Percentiles rank a stretch among this genome's conserved stretches.
These are phyloP conservation scores for Drosophila kuntzei DNA, from an alignment of 2,888 invertebrate genomes.

Conservation along the genomic window DNA sequence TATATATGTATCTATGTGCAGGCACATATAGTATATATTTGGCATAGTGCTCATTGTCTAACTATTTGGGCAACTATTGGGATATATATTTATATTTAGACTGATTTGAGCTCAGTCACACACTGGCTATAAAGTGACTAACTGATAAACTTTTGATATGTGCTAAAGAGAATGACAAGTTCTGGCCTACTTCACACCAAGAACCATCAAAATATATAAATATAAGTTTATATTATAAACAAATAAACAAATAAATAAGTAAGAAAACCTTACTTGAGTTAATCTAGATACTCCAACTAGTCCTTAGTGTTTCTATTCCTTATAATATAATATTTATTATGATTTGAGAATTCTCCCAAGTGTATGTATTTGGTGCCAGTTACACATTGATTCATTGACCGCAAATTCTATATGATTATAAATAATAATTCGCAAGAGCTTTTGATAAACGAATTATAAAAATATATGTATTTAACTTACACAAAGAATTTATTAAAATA, in stretches of 20 bases:
- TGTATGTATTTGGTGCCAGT: not conserved
- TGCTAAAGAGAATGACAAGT: constrained; percentile 1
- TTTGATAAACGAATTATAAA: not conserved
- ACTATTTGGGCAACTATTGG: constrained; percentile 10
- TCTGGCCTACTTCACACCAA: not conserved
- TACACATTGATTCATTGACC: not conserved
- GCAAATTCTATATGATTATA: not conserved
- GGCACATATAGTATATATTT: not conserved
- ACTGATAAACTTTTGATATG: constrained; percentile 5
- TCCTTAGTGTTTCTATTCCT: not conserved
- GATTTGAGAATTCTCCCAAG: not conserved
- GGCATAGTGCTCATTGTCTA: not conserved
- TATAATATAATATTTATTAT: not conserved
- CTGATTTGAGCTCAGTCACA: not conserved
- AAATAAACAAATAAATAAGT: not conserved
- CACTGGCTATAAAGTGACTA: not conserved
- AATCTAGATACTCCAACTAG: not conserved
- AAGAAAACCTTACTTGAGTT: not conserved
- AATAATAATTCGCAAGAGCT: not conserved
- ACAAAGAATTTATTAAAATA: too few relatives aligned
- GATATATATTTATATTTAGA: not conserved
- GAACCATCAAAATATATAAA: not conserved
- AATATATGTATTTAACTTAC: not conserved
- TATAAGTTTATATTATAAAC: not conserved
- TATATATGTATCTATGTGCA: not conserved